These are phyloP conservation scores for Eilema caniola DNA, from an alignment of 2,888 invertebrate genomes.

Conservation along the genomic window DNA sequence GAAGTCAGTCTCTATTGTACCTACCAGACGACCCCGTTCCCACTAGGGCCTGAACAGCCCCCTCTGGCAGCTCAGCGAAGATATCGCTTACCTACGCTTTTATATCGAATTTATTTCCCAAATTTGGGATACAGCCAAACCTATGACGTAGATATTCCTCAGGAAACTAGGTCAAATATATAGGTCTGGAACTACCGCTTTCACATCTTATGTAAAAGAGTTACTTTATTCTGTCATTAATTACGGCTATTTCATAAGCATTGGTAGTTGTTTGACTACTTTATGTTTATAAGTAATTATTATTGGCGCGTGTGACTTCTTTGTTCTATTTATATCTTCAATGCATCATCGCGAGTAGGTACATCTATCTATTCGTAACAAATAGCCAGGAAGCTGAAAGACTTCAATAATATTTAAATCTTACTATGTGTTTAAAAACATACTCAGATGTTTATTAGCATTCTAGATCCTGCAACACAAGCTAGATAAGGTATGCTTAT, in stretches of 20 bases:
- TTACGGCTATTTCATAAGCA: conserved; percentile 7
- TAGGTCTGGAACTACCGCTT: conserved; percentile 53
- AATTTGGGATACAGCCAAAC: conserved; percentile 78
- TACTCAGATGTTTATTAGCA: too few relatives aligned
- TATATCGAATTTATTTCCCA: conserved; percentile 58
- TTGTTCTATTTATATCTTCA: conserved; percentile 25
- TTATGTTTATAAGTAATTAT: conserved; percentile 30
- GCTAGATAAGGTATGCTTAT: too few relatives aligned
- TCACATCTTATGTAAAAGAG: conserved; percentile 27
- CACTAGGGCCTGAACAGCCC: background rate
- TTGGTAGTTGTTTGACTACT: conserved; percentile 13
- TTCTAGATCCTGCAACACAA: too few relatives aligned
- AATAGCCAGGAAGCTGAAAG: conserved; percentile 27
- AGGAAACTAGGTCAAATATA: conserved; percentile 78
- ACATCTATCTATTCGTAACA: conserved; percentile 14
- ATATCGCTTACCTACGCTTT: conserved; percentile 40
- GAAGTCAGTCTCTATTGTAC: background rate
- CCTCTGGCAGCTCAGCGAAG: conserved; percentile 24
- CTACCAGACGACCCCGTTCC: background rate
- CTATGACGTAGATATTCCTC: conserved; percentile 68
- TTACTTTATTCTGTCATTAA: conserved; percentile 27
- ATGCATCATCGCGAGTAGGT: conserved; percentile 19
- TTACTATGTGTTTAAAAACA: too few relatives aligned
- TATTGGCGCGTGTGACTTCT: conserved; percentile 41
- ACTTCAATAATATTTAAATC: background rate